Evolutionary conservation across 1,140 invertebrate species (phyloP).

Genomic region (Sinonovacula constricta): DNA sequence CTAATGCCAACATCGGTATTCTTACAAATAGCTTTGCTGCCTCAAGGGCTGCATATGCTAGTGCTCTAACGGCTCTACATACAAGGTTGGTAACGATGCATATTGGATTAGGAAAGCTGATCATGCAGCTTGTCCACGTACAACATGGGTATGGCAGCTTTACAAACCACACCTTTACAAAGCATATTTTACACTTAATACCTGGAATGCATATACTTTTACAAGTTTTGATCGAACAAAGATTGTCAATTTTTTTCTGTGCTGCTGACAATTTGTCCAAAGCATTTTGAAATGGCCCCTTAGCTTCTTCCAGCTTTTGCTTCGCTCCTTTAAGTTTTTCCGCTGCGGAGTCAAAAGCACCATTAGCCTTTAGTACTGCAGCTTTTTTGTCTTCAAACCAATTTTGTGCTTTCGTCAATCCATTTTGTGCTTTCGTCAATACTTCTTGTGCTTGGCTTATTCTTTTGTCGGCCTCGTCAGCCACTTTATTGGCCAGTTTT

Average conservation of each 20-base stretch:
- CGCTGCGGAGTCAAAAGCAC: constrained; percentile 38
- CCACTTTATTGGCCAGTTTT: no score
- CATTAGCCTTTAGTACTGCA: constrained; percentile 11
- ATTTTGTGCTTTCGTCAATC: no score
- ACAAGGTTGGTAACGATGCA: constrained; percentile 38
- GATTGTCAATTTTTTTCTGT: constrained; percentile 49
- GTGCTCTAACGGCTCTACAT: constrained; percentile 18
- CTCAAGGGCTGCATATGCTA: constrained; percentile 32
- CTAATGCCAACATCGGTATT: constrained; percentile 39
- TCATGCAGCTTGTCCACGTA: constrained; percentile 51
- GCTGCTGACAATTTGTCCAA: constrained; percentile 24
- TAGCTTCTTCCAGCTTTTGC: constrained; percentile 43
- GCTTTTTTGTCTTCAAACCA: constrained; percentile 37
- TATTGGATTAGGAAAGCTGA: constrained; percentile 37
- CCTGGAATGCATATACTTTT: constrained; percentile 43
- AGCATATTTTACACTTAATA: constrained; percentile 17
- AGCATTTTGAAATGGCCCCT: constrained; percentile 35
- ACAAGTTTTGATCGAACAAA: constrained; percentile 44
- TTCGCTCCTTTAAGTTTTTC: constrained; percentile 27
- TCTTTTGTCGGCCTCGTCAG: no score
- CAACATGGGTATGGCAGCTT: constrained; percentile 45
- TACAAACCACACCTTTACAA: neutral
- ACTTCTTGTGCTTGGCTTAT: no score
- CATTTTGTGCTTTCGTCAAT: no score
- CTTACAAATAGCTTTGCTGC: constrained; percentile 44